These are phyloP conservation scores for Hypsopygia costalis DNA, from an alignment of 2,888 invertebrate species.

Conservation along the genomic window DNA sequence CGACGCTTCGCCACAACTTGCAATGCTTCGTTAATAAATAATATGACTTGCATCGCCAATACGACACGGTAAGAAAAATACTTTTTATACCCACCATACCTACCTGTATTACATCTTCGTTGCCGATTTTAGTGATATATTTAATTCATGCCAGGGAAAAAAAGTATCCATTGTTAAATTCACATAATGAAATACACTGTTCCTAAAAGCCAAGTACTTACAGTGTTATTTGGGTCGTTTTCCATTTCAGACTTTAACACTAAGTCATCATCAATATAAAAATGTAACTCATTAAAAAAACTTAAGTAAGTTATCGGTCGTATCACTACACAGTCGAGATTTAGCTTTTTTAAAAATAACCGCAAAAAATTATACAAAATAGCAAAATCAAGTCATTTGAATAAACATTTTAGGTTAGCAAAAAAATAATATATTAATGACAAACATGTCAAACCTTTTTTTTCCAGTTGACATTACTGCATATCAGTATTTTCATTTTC, in stretches of 20 bases:
- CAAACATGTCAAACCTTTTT: conserved; percentile 79
- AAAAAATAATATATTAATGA: conserved; percentile 76
- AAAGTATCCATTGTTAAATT: no score
- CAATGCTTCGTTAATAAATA: no score
- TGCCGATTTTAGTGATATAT: no score
- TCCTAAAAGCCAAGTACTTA: no score
- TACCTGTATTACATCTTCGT: no score
- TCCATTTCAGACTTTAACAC: conserved; percentile 71
- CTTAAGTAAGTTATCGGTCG: conserved; percentile 45
- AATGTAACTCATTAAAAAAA: conserved; percentile 63
- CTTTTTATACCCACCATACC: no score
- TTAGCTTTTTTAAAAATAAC: conserved; percentile 72
- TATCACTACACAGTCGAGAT: conserved; percentile 72
- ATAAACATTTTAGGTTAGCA: conserved; percentile 81
- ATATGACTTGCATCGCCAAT: no score
- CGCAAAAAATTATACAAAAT: conserved; percentile 72
- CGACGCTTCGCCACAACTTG: no score
- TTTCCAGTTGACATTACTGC: conserved; percentile 76
- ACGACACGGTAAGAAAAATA: no score
- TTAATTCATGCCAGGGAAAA: no score
- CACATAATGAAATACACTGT: no score
- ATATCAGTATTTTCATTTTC: conserved; percentile 75
- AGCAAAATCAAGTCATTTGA: conserved; percentile 77
- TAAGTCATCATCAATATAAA: conserved; percentile 71
- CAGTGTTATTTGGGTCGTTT: conserved; percentile 76